These are phyloP conservation scores for Ceratoteleas bidentatus DNA, from an alignment of 1,140 invertebrate genomes.

Conservation along the genomic window DNA sequence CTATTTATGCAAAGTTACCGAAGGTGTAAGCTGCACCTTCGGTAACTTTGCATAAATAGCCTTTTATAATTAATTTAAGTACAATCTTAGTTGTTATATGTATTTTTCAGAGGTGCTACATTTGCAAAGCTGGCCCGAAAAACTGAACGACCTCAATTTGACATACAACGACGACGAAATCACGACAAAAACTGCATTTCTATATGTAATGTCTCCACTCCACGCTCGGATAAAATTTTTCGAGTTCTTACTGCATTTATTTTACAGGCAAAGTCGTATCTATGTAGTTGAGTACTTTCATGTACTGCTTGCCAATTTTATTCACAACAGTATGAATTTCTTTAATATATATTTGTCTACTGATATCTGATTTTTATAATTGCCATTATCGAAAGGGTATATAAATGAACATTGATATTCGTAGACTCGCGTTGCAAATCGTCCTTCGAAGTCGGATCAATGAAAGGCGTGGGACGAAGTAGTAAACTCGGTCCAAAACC, in stretches of 20 bases:
- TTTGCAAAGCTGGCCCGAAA: conserved; percentile 13
- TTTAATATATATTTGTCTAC: background rate
- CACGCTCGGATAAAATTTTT: conserved; percentile 25
- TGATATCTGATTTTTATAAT: conserved; percentile 5
- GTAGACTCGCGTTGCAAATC: too few species aligned
- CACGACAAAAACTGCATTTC: background rate
- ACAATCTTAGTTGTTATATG: background rate
- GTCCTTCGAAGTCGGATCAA: too few species aligned
- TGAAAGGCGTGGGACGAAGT: too few species aligned
- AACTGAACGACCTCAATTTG: conserved; percentile 8
- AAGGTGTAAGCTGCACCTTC: too few species aligned
- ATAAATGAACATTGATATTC: background rate
- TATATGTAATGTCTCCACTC: conserved; percentile 14
- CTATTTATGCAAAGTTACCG: background rate
- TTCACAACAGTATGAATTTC: background rate
- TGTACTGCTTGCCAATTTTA: background rate
- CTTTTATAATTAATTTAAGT: background rate
- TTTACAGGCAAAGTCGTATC: conserved; percentile 10
- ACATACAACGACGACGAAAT: background rate
- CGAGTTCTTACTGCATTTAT: conserved; percentile 16
- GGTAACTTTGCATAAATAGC: background rate
- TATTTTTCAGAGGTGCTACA: conserved; percentile 11
- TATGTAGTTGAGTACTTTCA: background rate
- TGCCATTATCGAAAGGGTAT: too few species aligned
- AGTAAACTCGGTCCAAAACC: too few species aligned